phyloP scores from a whole-genome alignment of 2,888 invertebrate genomes.

The Eilema sororculum region DNA sequence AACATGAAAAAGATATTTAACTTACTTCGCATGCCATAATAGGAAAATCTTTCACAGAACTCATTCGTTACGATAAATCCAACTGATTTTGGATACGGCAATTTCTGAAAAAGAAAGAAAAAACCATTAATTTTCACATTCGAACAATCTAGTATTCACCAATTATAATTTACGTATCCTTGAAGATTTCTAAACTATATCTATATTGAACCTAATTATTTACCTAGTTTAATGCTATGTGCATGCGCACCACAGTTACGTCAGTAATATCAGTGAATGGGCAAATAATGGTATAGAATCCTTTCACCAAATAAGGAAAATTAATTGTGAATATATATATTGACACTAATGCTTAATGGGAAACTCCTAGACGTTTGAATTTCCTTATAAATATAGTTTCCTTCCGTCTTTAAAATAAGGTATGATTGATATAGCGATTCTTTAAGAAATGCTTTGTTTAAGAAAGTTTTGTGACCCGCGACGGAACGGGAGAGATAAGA shows the following conservation, averaged over 20 bases:
- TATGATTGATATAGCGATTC: too few species aligned
- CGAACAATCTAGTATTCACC: neutral
- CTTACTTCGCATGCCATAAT: slow-evolving; percentile 98
- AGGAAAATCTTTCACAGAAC: slow-evolving; percentile 98
- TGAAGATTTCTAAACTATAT: neutral
- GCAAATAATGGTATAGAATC: neutral
- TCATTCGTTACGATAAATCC: slow-evolving; percentile 98
- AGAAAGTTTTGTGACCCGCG: too few species aligned
- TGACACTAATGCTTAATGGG: neutral
- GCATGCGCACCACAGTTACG: too few species aligned
- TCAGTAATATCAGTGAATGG: too few species aligned
- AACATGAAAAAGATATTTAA: neutral
- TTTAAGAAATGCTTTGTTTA: too few species aligned
- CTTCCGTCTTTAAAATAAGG: neutral
- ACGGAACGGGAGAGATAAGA: too few species aligned
- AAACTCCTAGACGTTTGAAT: neutral
- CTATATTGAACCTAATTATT: neutral
- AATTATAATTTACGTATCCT: neutral
- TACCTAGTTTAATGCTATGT: too few species aligned
- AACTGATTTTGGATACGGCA: slow-evolving; percentile 94
- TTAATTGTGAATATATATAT: neutral
- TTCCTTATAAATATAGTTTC: neutral
- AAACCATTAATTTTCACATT: neutral
- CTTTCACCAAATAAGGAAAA: neutral
- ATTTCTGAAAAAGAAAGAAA: slow-evolving; percentile 84